Conservation (phyloP, 2,888 invertebrate genomes). For the Cephus pulcher region DNA sequence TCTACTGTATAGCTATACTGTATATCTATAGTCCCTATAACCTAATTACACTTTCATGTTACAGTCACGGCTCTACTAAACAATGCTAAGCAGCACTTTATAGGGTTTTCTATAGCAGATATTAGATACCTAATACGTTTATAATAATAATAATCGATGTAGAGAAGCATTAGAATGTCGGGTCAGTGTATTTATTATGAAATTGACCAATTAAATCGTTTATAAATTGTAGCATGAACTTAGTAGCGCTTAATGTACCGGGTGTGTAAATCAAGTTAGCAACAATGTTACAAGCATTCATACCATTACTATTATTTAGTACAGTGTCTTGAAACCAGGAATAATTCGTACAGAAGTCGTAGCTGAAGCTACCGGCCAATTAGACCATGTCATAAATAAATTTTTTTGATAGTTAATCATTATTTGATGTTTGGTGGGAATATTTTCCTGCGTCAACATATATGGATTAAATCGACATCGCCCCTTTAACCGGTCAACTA, state of each 20-base stretch:
- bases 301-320: neutral
- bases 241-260: neutral
- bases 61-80: neutral
- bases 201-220: neutral
- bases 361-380: neutral
- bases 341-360: neutral
- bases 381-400: neutral
- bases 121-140: neutral
- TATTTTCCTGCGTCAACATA: neutral
- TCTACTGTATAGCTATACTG: neutral
- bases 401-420: neutral
- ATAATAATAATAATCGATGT: neutral
- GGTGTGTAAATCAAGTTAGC: neutral
- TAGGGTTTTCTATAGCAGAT: neutral
- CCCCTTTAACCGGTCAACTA: conserved; percentile 14
- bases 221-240: neutral
- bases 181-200: neutral
- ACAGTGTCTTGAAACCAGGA: neutral
- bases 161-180: neutral
- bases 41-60: neutral
- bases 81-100: neutral
- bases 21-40: neutral
- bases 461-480: conserved; percentile 6
- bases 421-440: neutral
- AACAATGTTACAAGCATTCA: neutral